These are phyloP conservation scores for Ammospiza nelsoni DNA, from an alignment of 2,113 vertebrate genomes.

Conservation along the genomic window DNA sequence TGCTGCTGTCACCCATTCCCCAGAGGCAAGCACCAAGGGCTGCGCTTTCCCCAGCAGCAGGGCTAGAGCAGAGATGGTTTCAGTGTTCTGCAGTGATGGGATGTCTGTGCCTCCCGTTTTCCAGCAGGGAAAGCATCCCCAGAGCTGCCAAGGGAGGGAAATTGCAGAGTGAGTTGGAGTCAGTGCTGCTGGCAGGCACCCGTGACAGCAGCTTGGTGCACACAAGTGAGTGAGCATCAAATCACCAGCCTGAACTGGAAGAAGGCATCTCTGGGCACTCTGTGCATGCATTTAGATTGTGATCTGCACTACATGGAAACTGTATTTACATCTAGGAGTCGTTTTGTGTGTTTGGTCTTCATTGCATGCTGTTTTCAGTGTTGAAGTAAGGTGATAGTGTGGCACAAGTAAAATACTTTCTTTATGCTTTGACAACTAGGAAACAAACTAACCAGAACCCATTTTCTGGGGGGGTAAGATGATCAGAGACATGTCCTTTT, in stretches of 20 bases:
- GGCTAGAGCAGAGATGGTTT: neutral
- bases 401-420: neutral
- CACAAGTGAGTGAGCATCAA: neutral
- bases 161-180: neutral
- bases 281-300: fast-evolving
- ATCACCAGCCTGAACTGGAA: neutral
- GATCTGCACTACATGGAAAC: neutral
- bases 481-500: neutral
- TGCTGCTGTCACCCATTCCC: neutral
- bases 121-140: neutral
- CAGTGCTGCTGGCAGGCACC: neutral
- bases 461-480: neutral
- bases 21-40: fast-evolving
- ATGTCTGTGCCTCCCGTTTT: neutral
- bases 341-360: neutral
- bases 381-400: neutral
- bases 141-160: neutral
- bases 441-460: neutral
- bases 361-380: neutral
- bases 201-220: neutral
- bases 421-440: neutral
- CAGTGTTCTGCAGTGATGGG: neutral
- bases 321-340: neutral
- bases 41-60: fast-evolving
- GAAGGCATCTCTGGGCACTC: neutral